Evolutionary conservation across 2,888 invertebrate genomes (phyloP), one percentile per base, ranked within the genome.

Genomic region (Eumerus sabulonum): DNA sequence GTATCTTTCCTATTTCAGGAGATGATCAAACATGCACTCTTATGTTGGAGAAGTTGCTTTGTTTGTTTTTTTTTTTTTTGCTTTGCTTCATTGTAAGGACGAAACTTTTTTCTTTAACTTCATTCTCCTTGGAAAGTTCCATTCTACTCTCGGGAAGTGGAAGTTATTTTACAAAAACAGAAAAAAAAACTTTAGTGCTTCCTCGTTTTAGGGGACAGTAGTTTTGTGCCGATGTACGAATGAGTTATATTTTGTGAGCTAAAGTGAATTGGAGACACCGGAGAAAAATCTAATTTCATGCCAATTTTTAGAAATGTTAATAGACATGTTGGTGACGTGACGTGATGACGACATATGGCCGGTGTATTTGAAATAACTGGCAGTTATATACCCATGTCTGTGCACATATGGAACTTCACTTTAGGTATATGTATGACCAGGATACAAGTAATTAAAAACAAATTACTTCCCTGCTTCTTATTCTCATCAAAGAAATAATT

Each of bases 291-390:
- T 72, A 62, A 62, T 77, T 72, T 67, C 40, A 56, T 51, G 72
- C 62, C 66, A 62, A 77, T 72, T 77, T 60, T 67, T 77, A 51
- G 56, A 27, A 67, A 67, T 72, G 62, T 47, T 67, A 77, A 77
- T 62, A 51, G 66, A 77, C 56, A 57, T 72, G 66, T 66, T 57
- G 14, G 62, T 36, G 67, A 47, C 56, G 76, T 53, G 13, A 13
- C 66, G 76, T 76, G 66, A 48, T 64, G 27, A 27, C 3, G 2
- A 27, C 7, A 4, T 27, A 27, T 27, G 3, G 7, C 27, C 27
- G 27, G 7, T n/a, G n/a, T n/a, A n/a, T n/a, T n/a, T n/a, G n/a
- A n/a, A n/a, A n/a, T n/a, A n/a, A n/a, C n/a, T n/a, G n/a, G n/a
- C n/a, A n/a, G n/a, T n/a, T n/a, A n/a, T n/a, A n/a, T n/a, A n/a